phyloP scores from a whole-genome alignment of 2,797 vertebrate genomes.

The Cryptoblepharus egeriae region DNA sequence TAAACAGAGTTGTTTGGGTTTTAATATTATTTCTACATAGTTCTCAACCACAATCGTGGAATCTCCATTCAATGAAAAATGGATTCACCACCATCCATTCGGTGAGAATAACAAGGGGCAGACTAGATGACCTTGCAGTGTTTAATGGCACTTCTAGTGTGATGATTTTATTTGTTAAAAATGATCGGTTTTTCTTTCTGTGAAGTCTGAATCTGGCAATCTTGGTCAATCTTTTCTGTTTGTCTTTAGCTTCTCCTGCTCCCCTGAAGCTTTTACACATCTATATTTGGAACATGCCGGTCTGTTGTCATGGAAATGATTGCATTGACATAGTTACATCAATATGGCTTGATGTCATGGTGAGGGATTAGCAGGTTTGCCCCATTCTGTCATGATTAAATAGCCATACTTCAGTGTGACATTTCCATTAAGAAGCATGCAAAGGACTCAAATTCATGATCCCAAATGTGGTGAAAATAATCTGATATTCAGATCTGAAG shows the following conservation, averaged over 20 bases:
- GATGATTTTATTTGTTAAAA: neutral
- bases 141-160: neutral
- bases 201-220: slow-evolving; percentile 1
- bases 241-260: slow-evolving; percentile 30
- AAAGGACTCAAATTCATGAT: neutral
- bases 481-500: neutral
- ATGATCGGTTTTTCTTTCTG: neutral
- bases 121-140: neutral
- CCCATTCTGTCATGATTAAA: slow-evolving; percentile 23
- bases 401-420: slow-evolving; percentile 36
- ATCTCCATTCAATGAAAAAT: neutral
- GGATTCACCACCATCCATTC: neutral
- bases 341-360: slow-evolving; percentile 54
- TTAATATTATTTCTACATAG: slow-evolving; percentile 9
- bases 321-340: slow-evolving; percentile 66
- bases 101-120: neutral
- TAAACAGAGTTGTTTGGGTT: neutral
- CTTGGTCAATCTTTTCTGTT: slow-evolving; percentile 14
- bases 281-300: slow-evolving; percentile 69
- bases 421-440: slow-evolving; percentile 4
- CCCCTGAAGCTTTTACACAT: slow-evolving; percentile 49
- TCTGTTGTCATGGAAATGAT: slow-evolving; percentile 75
- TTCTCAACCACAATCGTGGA: neutral
- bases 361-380: slow-evolving; percentile 40
- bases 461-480: neutral